Evolutionary conservation across 2,113 vertebrate genomes (phyloP).

Genomic region (Galbula dea): DNA sequence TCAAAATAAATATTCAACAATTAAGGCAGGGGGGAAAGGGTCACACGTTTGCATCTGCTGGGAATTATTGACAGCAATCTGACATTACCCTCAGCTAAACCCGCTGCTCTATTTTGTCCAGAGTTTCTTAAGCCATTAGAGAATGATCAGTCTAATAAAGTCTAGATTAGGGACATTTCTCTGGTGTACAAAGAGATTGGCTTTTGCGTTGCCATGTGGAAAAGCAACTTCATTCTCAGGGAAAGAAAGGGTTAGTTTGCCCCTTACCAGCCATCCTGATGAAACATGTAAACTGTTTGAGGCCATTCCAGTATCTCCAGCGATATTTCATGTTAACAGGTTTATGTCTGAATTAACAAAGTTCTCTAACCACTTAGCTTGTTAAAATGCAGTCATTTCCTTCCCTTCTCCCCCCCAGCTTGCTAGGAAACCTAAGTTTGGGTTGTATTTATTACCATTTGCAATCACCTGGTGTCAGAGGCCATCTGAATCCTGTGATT

Average conservation of each 20-base stretch:
- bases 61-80: conserved; percentile 59
- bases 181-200: conserved; percentile 46
- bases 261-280: conserved; percentile 36
- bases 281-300: conserved; percentile 58
- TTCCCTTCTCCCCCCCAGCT: neutral
- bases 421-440: conserved; percentile 45
- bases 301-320: conserved; percentile 49
- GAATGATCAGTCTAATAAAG: conserved; percentile 71
- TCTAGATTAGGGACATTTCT: conserved; percentile 64
- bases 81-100: conserved; percentile 60
- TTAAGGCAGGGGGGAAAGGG: conserved; percentile 36
- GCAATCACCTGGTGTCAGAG: conserved; percentile 47
- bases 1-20: conserved; percentile 70
- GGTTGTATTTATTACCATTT: conserved; percentile 53
- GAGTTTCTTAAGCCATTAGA: conserved; percentile 66
- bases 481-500: conserved; percentile 37
- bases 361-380: conserved; percentile 50
- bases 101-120: conserved; percentile 54
- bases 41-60: conserved; percentile 63
- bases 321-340: conserved; percentile 55
- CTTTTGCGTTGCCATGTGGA: conserved; percentile 59
- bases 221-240: conserved; percentile 55
- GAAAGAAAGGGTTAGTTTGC: conserved; percentile 55
- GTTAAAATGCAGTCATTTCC: conserved; percentile 40
- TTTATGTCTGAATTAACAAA: conserved; percentile 54